Evolutionary conservation across 1,140 invertebrate genomes (phyloP).

Genomic region (Bombus terrestris): DNA sequence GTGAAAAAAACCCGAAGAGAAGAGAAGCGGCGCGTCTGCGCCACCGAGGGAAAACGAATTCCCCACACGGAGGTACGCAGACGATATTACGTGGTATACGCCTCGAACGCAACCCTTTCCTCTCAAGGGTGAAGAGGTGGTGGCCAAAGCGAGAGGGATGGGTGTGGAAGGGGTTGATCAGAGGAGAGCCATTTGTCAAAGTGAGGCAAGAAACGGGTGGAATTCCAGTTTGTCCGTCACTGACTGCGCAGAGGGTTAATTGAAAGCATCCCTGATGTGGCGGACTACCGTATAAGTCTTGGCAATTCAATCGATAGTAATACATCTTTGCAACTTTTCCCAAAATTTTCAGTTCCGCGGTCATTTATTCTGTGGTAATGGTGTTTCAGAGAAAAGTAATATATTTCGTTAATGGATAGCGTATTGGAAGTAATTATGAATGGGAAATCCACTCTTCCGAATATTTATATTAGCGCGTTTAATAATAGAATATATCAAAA

Average conservation of each 20-base stretch:
- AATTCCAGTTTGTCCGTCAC: constrained; percentile 74
- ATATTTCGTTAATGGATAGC: not conserved
- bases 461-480: too few relatives aligned
- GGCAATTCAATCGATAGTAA: constrained; percentile 55
- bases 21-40: constrained; percentile 3
- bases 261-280: constrained; percentile 67
- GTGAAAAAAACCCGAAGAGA: constrained; percentile 7
- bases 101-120: constrained; percentile 53
- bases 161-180: constrained; percentile 56
- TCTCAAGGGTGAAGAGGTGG: constrained; percentile 4
- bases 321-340: not conserved
- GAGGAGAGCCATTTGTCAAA: constrained; percentile 73
- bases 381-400: not conserved
- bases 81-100: constrained; percentile 56
- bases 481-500: too few relatives aligned
- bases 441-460: not conserved
- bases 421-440: not conserved
- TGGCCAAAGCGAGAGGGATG: not conserved
- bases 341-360: not conserved
- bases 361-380: not conserved
- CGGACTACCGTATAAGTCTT: constrained; percentile 25
- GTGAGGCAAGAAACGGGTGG: constrained; percentile 69
- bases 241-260: constrained; percentile 70
- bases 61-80: constrained; percentile 51
- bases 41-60: constrained; percentile 2